Base-by-base conservation (phyloP, 2,113 vertebrate species). In the Dasyornis broadbenti region DNA sequence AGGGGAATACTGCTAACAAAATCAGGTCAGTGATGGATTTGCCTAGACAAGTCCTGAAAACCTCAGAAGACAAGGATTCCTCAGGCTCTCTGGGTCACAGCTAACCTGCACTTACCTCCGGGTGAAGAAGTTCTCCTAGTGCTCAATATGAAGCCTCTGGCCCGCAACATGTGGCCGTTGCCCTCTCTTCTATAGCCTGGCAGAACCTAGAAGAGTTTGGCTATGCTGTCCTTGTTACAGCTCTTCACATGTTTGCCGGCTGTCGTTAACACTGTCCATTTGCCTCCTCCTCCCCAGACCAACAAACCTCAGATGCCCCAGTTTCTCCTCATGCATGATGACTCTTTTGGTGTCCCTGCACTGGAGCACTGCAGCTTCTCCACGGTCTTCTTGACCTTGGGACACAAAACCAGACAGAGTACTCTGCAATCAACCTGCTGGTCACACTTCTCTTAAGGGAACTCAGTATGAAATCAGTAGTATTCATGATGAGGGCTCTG, bases 241-340 rank as follows among this genome's bases (percentile, higher is more conserved):
- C 5, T 82, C 2, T 59, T 82, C 42, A 54, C 8, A 37, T 10
- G 50, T 17, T 28, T 40, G 3, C 28, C 0, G 0, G 4, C 15
- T 40, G 10, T n/a, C 65, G 11, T 26, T 21, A n/a, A n/a, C 3
- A 23, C 2, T 0, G 0, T 18, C 20, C 8, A 3, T 54, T 71
- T 77, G 5, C 7, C 15, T 75, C 10, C 13, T 50, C 13, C 33
- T 53, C 9, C 17, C 15, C 23, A 54, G 7, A 50, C 5, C 16
- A 61, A 2, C 1, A 20, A 66, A 50, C 4, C 2, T n/a, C 20
- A 44, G 21, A 42, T 28, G 8, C 11, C 10, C 40, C 18, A 24
- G 33, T 9, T 44, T 78, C 27, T 71, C 13, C 15, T 17, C 3
- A 6, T 3, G 2, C 0, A 1, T 10, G 10, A 27, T 21, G 18